Conservation (phyloP, 30 jellyfish, hydroid and myxozoan genomes). For the Aurelia sp. region DNA sequence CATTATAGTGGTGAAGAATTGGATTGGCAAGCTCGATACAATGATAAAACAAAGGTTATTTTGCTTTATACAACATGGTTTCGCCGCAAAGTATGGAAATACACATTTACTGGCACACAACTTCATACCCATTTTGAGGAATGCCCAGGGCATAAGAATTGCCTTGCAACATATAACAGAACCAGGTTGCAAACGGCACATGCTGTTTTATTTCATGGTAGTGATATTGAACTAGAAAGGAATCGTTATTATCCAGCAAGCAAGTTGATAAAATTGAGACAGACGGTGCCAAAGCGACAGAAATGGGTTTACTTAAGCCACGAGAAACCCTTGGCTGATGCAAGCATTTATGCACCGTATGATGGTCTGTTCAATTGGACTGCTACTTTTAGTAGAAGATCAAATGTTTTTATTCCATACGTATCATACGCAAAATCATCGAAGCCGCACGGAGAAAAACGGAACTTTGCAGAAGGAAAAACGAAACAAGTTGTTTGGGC, state of each 20-base stretch:
- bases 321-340: conserved; percentile 76
- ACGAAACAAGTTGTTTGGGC: conserved; percentile 83
- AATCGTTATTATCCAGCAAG: conserved; percentile 38
- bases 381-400: conserved; percentile 74
- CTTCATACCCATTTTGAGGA: conserved; percentile 50
- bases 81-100: conserved; percentile 52
- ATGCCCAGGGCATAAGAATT: conserved; percentile 67
- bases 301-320: conserved; percentile 95
- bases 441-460: background rate
- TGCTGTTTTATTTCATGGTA: conserved; percentile 86
- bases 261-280: conserved; percentile 36
- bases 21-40: conserved; percentile 40
- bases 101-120: conserved; percentile 33
- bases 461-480: conserved; percentile 83
- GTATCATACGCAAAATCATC: background rate
- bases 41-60: conserved; percentile 44
- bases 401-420: conserved; percentile 67
- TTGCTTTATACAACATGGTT: conserved; percentile 85
- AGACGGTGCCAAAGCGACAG: conserved; percentile 59
- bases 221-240: conserved; percentile 55
- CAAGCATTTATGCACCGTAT: conserved; percentile 60
- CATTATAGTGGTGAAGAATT: too few species aligned
- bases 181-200: conserved; percentile 59
- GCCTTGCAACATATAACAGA: conserved; percentile 83
- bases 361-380: conserved; percentile 95